Base-by-base conservation (phyloP, 2,888 invertebrate species). In the Poecilobothrus nobilitatus region DNA sequence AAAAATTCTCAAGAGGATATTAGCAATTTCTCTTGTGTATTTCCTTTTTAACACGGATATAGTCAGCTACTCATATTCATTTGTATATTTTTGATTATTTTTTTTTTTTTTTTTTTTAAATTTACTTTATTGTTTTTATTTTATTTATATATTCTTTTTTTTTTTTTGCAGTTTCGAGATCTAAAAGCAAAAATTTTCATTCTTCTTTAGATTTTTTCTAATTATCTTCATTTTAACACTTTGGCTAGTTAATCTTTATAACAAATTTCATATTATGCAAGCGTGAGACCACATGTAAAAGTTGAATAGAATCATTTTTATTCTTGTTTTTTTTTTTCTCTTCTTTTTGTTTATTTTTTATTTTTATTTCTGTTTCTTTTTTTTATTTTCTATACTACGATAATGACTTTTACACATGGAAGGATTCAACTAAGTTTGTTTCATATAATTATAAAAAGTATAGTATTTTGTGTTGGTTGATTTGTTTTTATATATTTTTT, bases 221-320 rank as follows among this genome's bases (percentile, higher is more conserved):
- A 53, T 53, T 53, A 53, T 53, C 53, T 53, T 18, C 18, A 18
- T 53, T 53, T 53, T 6, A 53, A 53, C 53, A 53, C 53, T 53
- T 53, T 53, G 15, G 53, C 53, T 53, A 18, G 53, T 53, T 53
- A 53, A 53, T 53, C 53, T 53, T 53, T 53, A 53, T 53, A 53
- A 53, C 53, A 53, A 53, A 4, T 53, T 53, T 53, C 53, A 53
- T 53, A 18, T 53, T 53, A 9, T n/a, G 5, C 18, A 15, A 53
- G 15, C 53, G 53, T 53, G 53, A 53, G 53, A 37, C 37, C 12
- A 37, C 12, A 37, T 10, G 12, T 53, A 18, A 15, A 53, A 53
- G 15, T 53, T 53, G 53, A 15, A 41, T 53, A 53, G 18, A 1
- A 15, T 53, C 15, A 18, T 53, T 53, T 12, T 53, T 53, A 18